phyloP scores from a whole-genome alignment of 2,888 invertebrate species.

The Agrypnus murinus region DNA sequence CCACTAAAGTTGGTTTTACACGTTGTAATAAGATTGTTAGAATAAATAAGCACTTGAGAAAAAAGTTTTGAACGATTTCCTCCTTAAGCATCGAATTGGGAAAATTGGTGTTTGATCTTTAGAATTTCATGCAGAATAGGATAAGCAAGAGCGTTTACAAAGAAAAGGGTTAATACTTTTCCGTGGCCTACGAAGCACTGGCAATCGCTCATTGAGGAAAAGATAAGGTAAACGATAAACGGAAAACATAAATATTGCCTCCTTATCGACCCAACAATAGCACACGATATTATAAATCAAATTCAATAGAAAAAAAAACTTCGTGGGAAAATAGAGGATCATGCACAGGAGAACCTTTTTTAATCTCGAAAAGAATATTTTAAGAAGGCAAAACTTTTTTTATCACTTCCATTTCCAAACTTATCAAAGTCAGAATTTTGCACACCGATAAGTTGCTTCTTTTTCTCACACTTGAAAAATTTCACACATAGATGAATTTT shows the following conservation, averaged over 20 bases:
- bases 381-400: too few relatives aligned
- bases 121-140: too few relatives aligned
- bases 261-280: conserved; percentile 12
- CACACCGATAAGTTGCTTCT: too few relatives aligned
- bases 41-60: conserved; percentile 21
- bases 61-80: conserved; percentile 10
- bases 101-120: background rate
- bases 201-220: conserved; percentile 10
- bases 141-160: background rate
- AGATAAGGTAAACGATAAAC: conserved; percentile 25
- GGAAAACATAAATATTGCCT: conserved; percentile 22
- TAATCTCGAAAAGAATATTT: too few relatives aligned
- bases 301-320: background rate
- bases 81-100: too few relatives aligned
- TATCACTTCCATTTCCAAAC: too few relatives aligned
- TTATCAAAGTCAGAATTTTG: too few relatives aligned
- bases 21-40: conserved; percentile 38
- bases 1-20: conserved; percentile 39
- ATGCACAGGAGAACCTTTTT: too few relatives aligned
- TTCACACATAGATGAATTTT: too few relatives aligned
- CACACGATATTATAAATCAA: conserved; percentile 17
- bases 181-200: too few relatives aligned
- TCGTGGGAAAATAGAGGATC: too few relatives aligned
- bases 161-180: background rate
- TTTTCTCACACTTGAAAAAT: too few relatives aligned